Evolutionary conservation across 2,797 vertebrate genomes (phyloP), one percentile per base, ranked within the genome.

Genomic region (Threskiornis aethiopicus): DNA sequence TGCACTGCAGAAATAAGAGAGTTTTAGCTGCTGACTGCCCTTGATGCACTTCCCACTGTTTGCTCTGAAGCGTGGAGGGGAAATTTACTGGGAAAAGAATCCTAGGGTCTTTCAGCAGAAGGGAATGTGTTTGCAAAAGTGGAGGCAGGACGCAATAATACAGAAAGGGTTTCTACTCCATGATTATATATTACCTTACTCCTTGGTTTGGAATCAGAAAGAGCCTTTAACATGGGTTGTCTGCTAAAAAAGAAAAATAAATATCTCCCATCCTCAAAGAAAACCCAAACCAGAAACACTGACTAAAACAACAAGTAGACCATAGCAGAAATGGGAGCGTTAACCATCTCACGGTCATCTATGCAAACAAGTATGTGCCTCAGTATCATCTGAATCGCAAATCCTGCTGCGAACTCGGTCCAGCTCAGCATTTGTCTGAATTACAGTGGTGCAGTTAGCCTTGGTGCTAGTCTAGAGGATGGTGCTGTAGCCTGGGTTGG

Each of bases 41-140:
- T 67, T 24, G 7, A 3, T 29, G 1, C 0, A 0, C 37, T 82
- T 59, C 37, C 39, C 26, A 14, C 1, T 52, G 7, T 67, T 94
- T 71, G 41, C 85, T 51, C 44, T n/a, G 55, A 49, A 26, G 13
- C 7, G 26, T 31, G 20, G 10, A 64, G 35, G 14, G 37, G 47
- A 29, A 11, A 21, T 13, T 64, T 37, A 11, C 25, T 66, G 67
- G 47, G 57, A 64, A 41, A 42, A 52, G 52, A 24, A 33, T 47
- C 28, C 12, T 22, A 3, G 49, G 11, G 41, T 16, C 66, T 70
- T 92, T 77, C 51, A 85, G 75, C 51, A 55, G 46, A 33, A 65
- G 39, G 46, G 21, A 33, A 16, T 59, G 33, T 41, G 39, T 66
- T 80, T 77, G 52, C 51, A 16, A 6, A 52, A 44, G 24, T 10